These are phyloP conservation scores for Pyrgilauda ruficollis DNA, from an alignment of 2,113 vertebrate species.

Conservation along the genomic window DNA sequence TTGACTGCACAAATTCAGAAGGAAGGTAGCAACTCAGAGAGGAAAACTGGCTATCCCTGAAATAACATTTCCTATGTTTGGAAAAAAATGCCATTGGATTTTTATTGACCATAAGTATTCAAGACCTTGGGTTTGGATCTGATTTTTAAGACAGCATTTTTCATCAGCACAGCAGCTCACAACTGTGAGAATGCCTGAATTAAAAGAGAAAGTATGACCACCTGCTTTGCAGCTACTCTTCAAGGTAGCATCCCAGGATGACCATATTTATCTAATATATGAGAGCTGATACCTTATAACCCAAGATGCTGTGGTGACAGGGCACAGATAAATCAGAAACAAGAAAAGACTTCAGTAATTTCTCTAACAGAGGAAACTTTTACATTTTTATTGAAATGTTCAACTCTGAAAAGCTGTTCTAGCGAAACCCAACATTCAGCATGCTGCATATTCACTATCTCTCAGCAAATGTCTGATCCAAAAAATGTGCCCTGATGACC, in stretches of 20 bases:
- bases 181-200: neutral
- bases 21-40: neutral
- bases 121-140: neutral
- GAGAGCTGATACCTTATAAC: neutral
- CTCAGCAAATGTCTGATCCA: neutral
- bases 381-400: neutral
- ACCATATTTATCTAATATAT: neutral
- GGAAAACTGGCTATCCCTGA: neutral
- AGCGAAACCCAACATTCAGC: neutral
- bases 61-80: neutral
- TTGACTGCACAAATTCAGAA: neutral
- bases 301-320: neutral
- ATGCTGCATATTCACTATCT: neutral
- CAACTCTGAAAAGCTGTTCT: neutral
- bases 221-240: neutral
- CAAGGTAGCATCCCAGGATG: neutral
- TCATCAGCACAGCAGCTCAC: neutral
- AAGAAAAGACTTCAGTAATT: neutral
- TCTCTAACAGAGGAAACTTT: neutral
- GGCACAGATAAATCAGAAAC: neutral
- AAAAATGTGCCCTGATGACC: neutral
- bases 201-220: neutral
- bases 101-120: neutral
- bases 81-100: neutral
- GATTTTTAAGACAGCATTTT: slow-evolving; percentile 1